Conservation (phyloP, 1,140 invertebrate genomes). For the Euura saliciscinereae region DNA sequence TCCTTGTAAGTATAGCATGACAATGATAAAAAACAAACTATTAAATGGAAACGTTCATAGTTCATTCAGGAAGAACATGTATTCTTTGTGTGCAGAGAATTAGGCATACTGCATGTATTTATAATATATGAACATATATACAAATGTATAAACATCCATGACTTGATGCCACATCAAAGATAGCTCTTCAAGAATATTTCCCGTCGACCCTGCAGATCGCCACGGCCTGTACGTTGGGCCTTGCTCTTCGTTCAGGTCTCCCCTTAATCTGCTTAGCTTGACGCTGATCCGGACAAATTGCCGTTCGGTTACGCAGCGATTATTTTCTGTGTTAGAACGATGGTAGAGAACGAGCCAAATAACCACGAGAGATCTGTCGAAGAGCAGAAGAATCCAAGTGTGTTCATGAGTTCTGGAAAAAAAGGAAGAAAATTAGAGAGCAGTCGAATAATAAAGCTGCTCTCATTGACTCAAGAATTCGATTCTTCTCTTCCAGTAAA, state of each 20-base stretch:
- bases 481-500: neutral
- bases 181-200: no score
- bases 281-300: conserved; percentile 60
- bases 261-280: conserved; percentile 57
- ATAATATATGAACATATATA: neutral
- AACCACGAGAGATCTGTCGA: neutral
- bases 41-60: no score
- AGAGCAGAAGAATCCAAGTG: neutral
- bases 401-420: no score
- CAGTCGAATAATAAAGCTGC: neutral
- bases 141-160: neutral
- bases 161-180: neutral
- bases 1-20: no score
- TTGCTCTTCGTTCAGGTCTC: conserved; percentile 38
- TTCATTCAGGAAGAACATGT: no score
- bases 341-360: neutral
- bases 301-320: conserved; percentile 54
- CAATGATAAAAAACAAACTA: no score
- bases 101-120: no score
- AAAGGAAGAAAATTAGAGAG: neutral
- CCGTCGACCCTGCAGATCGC: neutral
- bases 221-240: neutral
- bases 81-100: no score
- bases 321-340: conserved; percentile 25
- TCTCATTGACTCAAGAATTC: neutral